These are phyloP conservation scores for Lamellibrachia columna DNA, from an alignment of 2,888 invertebrate genomes.

Conservation along the genomic window DNA sequence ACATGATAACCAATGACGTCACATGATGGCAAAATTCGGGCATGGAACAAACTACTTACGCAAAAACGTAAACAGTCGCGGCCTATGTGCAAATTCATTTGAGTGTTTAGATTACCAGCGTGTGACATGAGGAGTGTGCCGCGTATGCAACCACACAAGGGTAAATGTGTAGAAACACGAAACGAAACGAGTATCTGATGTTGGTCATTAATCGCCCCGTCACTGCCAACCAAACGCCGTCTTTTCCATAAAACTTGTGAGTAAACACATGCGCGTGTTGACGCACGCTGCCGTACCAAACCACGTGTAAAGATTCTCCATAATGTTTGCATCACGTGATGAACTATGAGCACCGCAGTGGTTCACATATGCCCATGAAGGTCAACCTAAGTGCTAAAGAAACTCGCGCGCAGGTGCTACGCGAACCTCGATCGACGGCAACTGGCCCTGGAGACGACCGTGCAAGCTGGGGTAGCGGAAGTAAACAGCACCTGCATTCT, in stretches of 20 bases:
- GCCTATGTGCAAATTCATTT: background rate
- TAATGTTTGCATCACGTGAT: too few species aligned
- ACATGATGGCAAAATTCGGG: slow-evolving; percentile 5
- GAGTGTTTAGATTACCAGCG: background rate
- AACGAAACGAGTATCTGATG: too few species aligned
- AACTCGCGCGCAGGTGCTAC: background rate
- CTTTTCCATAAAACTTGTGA: too few species aligned
- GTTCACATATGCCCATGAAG: too few species aligned
- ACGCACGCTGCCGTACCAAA: too few species aligned
- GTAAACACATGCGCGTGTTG: too few species aligned
- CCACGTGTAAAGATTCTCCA: too few species aligned
- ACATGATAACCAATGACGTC: background rate
- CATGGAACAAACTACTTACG: background rate
- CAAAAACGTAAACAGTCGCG: background rate
- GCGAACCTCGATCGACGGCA: background rate
- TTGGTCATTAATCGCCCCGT: too few species aligned
- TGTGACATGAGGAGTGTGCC: background rate
- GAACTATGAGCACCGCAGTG: too few species aligned
- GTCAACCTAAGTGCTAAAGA: too few species aligned
- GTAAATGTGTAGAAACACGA: too few species aligned
- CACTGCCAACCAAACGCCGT: too few species aligned
- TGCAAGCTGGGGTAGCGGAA: background rate
- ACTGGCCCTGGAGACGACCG: background rate
- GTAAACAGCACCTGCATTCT: slow-evolving; percentile 5
- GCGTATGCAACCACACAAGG: background rate